phyloP scores from a whole-genome alignment of 2,113 vertebrate genomes.

The Antennarius striatus region DNA sequence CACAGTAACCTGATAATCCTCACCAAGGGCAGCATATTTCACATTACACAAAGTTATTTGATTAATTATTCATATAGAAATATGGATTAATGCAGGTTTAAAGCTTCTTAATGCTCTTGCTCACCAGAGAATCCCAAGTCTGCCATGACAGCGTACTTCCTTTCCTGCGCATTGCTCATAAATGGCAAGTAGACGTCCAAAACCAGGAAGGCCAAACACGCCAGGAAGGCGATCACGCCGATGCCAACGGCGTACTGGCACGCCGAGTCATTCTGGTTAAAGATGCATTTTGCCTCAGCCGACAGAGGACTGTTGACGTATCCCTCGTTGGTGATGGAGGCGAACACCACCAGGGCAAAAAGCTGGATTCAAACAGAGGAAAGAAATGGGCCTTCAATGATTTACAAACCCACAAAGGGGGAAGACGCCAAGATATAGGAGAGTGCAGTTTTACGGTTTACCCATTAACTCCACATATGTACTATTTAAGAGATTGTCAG shows the following conservation, averaged over 20 bases:
- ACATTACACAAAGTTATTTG: neutral
- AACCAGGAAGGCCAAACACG: constrained; percentile 82
- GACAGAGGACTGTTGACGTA: constrained; percentile 53
- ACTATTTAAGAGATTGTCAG: no score
- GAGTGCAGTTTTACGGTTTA: neutral
- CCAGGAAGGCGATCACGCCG: constrained; percentile 88
- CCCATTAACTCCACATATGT: constrained; percentile 6
- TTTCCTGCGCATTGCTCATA: constrained; percentile 85
- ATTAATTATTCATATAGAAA: neutral
- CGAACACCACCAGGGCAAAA: constrained; percentile 88
- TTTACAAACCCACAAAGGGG: neutral
- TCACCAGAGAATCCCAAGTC: constrained; percentile 90
- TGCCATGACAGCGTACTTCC: constrained; percentile 84
- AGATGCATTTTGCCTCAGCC: constrained; percentile 68
- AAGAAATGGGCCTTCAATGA: neutral
- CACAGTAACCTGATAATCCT: no score
- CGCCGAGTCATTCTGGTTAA: constrained; percentile 83
- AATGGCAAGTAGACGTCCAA: constrained; percentile 86
- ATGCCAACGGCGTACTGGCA: constrained; percentile 85
- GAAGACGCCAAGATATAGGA: neutral
- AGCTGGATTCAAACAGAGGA: constrained; percentile 62
- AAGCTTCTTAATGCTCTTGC: neutral
- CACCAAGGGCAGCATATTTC: neutral
- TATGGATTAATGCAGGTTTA: neutral
- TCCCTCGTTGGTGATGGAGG: constrained; percentile 86